Evolutionary conservation across 2,888 invertebrate genomes (phyloP).

Genomic region (Eueremaeus valkanovi): DNA sequence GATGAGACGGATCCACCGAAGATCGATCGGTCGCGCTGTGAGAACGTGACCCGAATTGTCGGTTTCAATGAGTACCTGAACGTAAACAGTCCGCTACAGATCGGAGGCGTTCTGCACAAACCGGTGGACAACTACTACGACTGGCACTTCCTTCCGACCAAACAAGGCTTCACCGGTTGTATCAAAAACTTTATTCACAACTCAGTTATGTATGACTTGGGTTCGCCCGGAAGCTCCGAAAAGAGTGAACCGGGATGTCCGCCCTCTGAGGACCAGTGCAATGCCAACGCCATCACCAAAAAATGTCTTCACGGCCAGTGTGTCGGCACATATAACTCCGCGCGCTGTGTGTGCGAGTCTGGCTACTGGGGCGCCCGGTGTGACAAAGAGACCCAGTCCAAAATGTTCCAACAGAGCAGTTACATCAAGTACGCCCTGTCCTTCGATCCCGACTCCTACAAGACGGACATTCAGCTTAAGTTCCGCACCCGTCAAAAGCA

Average conservation of each 20-base stretch:
- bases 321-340: slow-evolving; percentile 74
- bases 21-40: slow-evolving; percentile 84
- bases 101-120: slow-evolving; percentile 79
- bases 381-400: slow-evolving; percentile 60
- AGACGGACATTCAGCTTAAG: slow-evolving; percentile 84
- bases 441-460: slow-evolving; percentile 86
- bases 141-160: slow-evolving; percentile 48
- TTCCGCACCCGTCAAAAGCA: slow-evolving; percentile 90
- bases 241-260: slow-evolving; percentile 83
- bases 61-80: slow-evolving; percentile 94
- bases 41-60: slow-evolving; percentile 81
- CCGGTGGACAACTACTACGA: slow-evolving; percentile 44
- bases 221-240: slow-evolving; percentile 80
- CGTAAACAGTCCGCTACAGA: slow-evolving; percentile 88
- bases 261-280: slow-evolving; percentile 86
- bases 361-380: slow-evolving; percentile 77
- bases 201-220: slow-evolving; percentile 89
- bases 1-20: slow-evolving; percentile 82
- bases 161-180: slow-evolving; percentile 88
- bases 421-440: slow-evolving; percentile 95
- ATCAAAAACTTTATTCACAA: slow-evolving; percentile 93
- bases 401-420: slow-evolving; percentile 83
- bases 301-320: slow-evolving; percentile 88
- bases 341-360: slow-evolving; percentile 87
- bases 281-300: slow-evolving; percentile 66